A percentile compares a stretch with the other conserved stretches of the same genome.
phyloP scores from a whole-genome alignment of 2,888 invertebrate species.

The Uloborus plumipes region DNA sequence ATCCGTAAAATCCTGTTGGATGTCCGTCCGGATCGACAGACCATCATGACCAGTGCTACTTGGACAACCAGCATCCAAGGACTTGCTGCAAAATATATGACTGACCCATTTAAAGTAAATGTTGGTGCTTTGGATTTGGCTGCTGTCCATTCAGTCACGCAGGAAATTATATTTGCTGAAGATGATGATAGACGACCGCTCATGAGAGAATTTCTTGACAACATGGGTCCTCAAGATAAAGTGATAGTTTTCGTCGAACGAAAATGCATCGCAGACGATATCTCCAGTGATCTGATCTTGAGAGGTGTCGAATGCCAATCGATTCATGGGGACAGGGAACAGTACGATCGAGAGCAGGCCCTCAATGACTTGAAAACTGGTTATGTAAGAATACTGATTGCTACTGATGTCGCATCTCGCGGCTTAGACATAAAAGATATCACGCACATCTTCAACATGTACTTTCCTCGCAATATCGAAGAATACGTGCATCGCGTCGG shows the following conservation, averaged over 20 bases:
- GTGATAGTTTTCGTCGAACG: slow-evolving; percentile 91
- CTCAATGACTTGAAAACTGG: slow-evolving; percentile 86
- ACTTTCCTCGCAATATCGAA: slow-evolving; percentile 94
- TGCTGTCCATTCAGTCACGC: slow-evolving; percentile 89
- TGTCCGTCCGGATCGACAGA: slow-evolving; percentile 87
- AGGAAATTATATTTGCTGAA: slow-evolving; percentile 81
- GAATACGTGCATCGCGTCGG: slow-evolving; percentile 98
- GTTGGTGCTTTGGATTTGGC: slow-evolving; percentile 88
- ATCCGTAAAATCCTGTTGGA: slow-evolving; percentile 84
- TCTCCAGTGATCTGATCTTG: slow-evolving; percentile 84
- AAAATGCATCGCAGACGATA: slow-evolving; percentile 85
- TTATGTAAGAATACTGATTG: slow-evolving; percentile 84
- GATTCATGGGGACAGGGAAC: slow-evolving; percentile 90
- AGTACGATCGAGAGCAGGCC: slow-evolving; percentile 78
- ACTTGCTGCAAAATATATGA: slow-evolving; percentile 88
- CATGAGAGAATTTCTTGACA: slow-evolving; percentile 77
- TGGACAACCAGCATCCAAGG: slow-evolving; percentile 92
- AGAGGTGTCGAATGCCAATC: slow-evolving; percentile 81
- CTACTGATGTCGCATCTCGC: slow-evolving; percentile 95
- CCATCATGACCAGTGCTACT: slow-evolving; percentile 97
- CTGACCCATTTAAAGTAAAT: slow-evolving; percentile 89
- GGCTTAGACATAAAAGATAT: slow-evolving; percentile 93
- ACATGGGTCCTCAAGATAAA: slow-evolving; percentile 84
- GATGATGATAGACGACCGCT: slow-evolving; percentile 80
- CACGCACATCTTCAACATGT: slow-evolving; percentile 91